These are phyloP conservation scores for Mionectes macconnelli DNA, from an alignment of 2,113 vertebrate genomes.

Conservation along the genomic window DNA sequence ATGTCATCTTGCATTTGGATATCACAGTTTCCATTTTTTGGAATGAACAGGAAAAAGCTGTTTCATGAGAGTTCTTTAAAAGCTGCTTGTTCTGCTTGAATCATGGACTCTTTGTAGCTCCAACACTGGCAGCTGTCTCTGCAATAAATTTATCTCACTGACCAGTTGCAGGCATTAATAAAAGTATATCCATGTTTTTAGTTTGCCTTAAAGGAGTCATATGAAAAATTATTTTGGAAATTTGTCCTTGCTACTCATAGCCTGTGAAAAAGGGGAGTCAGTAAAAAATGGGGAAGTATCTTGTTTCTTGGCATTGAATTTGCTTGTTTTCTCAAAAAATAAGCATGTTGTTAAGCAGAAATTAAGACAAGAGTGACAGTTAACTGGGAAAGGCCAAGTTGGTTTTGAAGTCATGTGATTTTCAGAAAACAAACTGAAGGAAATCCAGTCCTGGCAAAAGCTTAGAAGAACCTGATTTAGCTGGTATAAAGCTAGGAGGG, in stretches of 20 bases:
- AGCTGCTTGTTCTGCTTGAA: background rate
- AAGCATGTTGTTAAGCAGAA: background rate
- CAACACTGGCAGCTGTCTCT: background rate
- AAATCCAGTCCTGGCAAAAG: constrained; percentile 41
- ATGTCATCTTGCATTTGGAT: background rate
- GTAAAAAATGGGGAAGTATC: background rate
- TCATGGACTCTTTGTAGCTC: background rate
- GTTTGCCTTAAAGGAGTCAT: background rate
- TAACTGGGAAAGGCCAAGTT: background rate
- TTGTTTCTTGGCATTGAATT: background rate
- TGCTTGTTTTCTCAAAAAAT: constrained; percentile 23
- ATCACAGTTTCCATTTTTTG: background rate
- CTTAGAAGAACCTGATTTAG: constrained; percentile 14
- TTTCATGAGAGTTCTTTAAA: constrained; percentile 17
- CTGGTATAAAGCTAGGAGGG: background rate
- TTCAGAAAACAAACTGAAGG: constrained; percentile 42
- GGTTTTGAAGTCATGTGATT: constrained; percentile 16
- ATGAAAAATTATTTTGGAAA: background rate
- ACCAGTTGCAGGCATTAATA: background rate
- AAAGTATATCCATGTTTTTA: background rate
- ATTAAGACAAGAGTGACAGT: background rate
- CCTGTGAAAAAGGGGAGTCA: background rate
- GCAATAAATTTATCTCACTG: background rate
- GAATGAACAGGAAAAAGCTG: background rate
- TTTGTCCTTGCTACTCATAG: background rate